A percentile compares a stretch with the other conserved stretches of the same genome.
Conservation (phyloP, 64 coral and sea anemone genomes). For the Astreopora myriophthalma region DNA sequence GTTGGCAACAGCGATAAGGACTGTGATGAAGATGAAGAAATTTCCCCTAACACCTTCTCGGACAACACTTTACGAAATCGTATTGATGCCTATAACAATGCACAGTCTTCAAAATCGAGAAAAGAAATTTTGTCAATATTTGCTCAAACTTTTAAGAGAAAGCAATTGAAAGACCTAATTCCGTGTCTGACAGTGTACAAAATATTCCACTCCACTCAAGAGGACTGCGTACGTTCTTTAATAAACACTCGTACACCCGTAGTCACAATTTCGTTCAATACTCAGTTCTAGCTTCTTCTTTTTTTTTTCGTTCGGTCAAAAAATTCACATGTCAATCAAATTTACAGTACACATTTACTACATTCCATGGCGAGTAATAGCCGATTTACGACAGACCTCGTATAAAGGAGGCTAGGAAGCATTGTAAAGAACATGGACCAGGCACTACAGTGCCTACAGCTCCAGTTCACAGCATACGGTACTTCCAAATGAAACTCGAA, state of each 20-base stretch:
- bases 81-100: constrained; percentile 44
- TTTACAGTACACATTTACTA: no score
- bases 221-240: no score
- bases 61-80: constrained; percentile 37
- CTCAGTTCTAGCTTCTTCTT: no score
- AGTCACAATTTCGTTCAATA: no score
- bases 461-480: constrained; percentile 56
- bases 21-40: constrained; percentile 22
- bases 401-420: constrained; percentile 24
- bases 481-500: constrained; percentile 53
- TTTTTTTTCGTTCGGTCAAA: no score
- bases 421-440: constrained; percentile 6
- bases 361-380: no score
- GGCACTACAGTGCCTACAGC: constrained; percentile 6
- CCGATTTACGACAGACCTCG: no score
- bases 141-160: constrained; percentile 18
- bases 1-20: constrained; percentile 29
- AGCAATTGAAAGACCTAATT: constrained; percentile 13
- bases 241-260: no score
- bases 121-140: constrained; percentile 46
- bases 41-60: constrained; percentile 8
- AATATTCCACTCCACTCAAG: no score
- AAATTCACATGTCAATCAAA: no score
- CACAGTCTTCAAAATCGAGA: constrained; percentile 51
- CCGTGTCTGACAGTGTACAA: neutral